Evolutionary conservation across 2,113 vertebrate genomes (phyloP), one percentile per base, ranked within the genome.

Genomic region (Cnemophilus loriae): DNA sequence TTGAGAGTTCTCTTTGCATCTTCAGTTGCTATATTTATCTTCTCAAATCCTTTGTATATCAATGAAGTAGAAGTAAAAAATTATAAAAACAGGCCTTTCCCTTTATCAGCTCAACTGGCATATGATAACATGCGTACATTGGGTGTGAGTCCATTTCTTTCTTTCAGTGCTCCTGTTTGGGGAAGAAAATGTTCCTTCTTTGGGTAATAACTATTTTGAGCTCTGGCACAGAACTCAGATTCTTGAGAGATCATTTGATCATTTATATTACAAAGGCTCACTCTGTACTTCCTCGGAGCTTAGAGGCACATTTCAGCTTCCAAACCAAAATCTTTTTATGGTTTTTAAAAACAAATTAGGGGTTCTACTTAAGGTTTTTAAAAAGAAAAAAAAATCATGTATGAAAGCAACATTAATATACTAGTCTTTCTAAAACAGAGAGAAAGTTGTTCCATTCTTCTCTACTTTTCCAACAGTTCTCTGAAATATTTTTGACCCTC

Each of bases 231-330:
- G 92, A 94, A 61, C 71, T 95, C 69, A 95, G 92, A 95, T 96
- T 95, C 90, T 96, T 92, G 89, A 95, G 88, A 93, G 92, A 93
- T 96, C 96, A 96, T 96, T 96, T 95, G 92, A 93, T 96, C 96
- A 96, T 96, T 96, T 95, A 89, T 93, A 93, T 95, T 93, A 95
- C 85, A 94, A 96, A 96, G 68, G 82, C 92, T 94, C 90, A 42
- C n/a, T 87, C 91, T 95, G 80, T 96, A 89, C 83, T 96, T 95
- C 90, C 92, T 95, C 61, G 30, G 94, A 84, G 76, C 93, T 94
- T 76, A 80, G 79, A 94, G 79, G 95, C 52, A 91, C 42, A 83
- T 93, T 95, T 94, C 82, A 80, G 79, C 82, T 93, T 93, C 37
- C 75, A 90, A 92, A 84, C 79, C 71, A 80, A 94, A 95, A 93